Evolutionary conservation across 2,797 vertebrate species (phyloP).

Genomic region (Vireo griseus): DNA sequence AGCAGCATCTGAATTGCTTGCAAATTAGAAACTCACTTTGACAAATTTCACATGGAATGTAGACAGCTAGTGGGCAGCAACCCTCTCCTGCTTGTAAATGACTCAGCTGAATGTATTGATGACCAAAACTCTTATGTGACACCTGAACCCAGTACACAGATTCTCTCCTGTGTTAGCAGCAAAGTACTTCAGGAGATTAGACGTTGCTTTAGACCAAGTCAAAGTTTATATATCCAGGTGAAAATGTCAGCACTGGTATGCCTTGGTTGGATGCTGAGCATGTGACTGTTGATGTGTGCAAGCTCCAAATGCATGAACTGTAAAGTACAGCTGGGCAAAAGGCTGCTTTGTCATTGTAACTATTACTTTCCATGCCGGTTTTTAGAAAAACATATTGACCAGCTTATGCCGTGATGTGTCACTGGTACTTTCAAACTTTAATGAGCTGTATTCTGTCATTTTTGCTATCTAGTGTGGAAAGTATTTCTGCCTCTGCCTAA

Average conservation of each 20-base stretch:
- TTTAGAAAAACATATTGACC: not conserved
- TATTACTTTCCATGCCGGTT: rapidly evolving
- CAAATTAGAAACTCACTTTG: not conserved
- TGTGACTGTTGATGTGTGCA: not conserved
- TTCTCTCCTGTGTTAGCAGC: not conserved
- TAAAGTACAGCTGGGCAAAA: not conserved
- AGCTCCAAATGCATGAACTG: not conserved
- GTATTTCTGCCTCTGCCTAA: not conserved
- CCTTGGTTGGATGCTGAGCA: not conserved
- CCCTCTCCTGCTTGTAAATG: not conserved
- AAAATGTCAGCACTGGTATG: not conserved
- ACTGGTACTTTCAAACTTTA: not conserved
- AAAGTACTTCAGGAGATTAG: not conserved
- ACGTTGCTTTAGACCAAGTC: not conserved
- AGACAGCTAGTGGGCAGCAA: not conserved
- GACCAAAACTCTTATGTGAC: not conserved
- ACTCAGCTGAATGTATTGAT: not conserved
- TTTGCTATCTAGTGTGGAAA: not conserved
- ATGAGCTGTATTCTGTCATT: not conserved
- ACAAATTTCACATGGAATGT: not conserved
- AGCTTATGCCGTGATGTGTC: rapidly evolving
- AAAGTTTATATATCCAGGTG: not conserved
- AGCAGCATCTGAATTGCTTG: not conserved
- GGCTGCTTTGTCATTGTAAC: not conserved
- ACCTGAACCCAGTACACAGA: not conserved